Conservation (phyloP, 2,113 vertebrate genomes). For the Colaptes auratus region DNA sequence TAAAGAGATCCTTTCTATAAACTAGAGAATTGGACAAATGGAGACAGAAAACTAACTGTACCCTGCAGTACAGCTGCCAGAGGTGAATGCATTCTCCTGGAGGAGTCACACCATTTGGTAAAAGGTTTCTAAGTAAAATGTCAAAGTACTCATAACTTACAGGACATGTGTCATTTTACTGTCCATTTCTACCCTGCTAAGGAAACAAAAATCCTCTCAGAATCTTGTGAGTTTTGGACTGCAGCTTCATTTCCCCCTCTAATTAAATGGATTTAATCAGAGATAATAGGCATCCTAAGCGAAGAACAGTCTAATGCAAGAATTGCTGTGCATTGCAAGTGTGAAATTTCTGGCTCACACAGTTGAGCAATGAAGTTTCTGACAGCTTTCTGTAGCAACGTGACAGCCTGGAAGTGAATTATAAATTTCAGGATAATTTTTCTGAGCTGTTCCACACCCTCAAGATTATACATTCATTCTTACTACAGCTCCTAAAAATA, state of each 20-base stretch:
- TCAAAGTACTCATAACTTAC: background rate
- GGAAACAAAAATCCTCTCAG: background rate
- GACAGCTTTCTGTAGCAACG: background rate
- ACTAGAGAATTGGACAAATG: background rate
- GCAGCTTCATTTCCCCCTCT: background rate
- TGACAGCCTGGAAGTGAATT: background rate
- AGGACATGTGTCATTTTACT: background rate
- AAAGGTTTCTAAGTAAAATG: background rate
- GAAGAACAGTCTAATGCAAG: background rate
- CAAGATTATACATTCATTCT: background rate
- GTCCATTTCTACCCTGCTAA: background rate
- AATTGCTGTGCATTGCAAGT: background rate
- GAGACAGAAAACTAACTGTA: background rate
- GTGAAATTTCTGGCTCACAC: background rate
- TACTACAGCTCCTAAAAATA: background rate
- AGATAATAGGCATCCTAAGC: background rate
- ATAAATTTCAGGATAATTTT: background rate
- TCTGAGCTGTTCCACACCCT: background rate
- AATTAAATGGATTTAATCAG: conserved; percentile 19
- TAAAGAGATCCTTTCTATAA: background rate
- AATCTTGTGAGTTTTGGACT: background rate
- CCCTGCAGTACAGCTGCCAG: background rate
- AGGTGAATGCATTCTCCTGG: background rate
- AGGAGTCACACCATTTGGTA: background rate
- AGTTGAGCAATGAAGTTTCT: background rate